These are phyloP conservation scores for Nemurella pictetii DNA, from an alignment of 2,888 invertebrate species.

Conservation along the genomic window DNA sequence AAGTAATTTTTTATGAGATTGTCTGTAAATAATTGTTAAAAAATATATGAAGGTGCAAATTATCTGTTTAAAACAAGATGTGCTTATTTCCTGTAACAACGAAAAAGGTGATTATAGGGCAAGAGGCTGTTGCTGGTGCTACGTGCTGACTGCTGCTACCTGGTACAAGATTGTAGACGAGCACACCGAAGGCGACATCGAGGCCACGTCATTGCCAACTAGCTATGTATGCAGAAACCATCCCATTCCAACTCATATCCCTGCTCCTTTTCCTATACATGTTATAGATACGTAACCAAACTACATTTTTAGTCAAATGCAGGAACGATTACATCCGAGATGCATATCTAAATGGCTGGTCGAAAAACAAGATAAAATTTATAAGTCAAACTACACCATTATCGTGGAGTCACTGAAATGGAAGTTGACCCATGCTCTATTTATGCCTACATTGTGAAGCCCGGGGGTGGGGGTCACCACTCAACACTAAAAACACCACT, in stretches of 20 bases:
- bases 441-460: not conserved
- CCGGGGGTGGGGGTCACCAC: not conserved
- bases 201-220: not conserved
- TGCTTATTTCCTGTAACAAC: not conserved
- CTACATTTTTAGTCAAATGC: not conserved
- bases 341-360: not conserved
- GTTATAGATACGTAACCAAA: not conserved
- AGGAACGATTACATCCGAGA: not conserved
- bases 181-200: not conserved
- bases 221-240: not conserved
- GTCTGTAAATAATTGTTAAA: not conserved
- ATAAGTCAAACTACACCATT: not conserved
- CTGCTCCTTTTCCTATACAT: too few species aligned
- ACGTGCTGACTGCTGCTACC: not conserved
- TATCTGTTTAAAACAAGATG: not conserved
- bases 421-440: not conserved
- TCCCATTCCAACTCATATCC: too few species aligned
- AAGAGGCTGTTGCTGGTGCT: not conserved
- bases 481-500: conserved; percentile 1
- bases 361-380: not conserved
- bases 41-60: not conserved
- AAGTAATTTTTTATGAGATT: not conserved
- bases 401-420: not conserved
- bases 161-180: not conserved
- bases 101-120: not conserved